Evolutionary conservation across 2,888 invertebrate genomes (phyloP).

Genomic region (Proisotoma minuta): DNA sequence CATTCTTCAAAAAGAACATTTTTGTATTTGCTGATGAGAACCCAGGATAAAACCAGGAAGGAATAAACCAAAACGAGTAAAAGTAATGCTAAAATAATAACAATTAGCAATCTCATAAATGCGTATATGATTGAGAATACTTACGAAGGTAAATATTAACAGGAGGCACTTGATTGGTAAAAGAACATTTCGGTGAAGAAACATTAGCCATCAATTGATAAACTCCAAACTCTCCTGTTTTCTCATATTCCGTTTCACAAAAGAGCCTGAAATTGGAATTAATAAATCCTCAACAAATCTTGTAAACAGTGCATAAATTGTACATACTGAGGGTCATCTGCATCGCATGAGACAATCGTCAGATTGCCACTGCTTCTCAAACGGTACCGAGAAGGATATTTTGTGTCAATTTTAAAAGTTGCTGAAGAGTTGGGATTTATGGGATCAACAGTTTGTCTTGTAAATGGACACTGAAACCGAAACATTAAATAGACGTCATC

Average conservation of each 20-base stretch:
- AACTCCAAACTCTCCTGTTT: slow-evolving; percentile 46
- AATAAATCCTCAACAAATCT: too few relatives aligned
- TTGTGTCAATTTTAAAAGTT: slow-evolving; percentile 5
- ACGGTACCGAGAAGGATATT: slow-evolving; percentile 13
- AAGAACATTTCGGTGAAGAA: background rate
- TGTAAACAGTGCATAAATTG: too few relatives aligned
- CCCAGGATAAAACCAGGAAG: slow-evolving; percentile 38
- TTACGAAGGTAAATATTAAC: slow-evolving; percentile 68
- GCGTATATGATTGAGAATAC: slow-evolving; percentile 47
- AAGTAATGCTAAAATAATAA: slow-evolving; percentile 36
- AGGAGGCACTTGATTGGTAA: slow-evolving; percentile 55
- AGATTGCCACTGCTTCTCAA: slow-evolving; percentile 18
- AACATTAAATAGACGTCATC: slow-evolving; percentile 1
- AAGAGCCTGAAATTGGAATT: too few relatives aligned
- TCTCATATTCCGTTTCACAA: too few relatives aligned
- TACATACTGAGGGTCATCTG: slow-evolving; percentile 7
- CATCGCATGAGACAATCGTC: background rate
- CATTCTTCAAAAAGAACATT: background rate
- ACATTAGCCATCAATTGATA: slow-evolving; percentile 52
- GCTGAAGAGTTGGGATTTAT: slow-evolving; percentile 3
- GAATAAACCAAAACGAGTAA: slow-evolving; percentile 19
- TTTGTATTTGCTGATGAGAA: background rate
- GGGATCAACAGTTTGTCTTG: slow-evolving; percentile 9
- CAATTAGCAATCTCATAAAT: background rate
- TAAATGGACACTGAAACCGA: slow-evolving; percentile 57